Evolutionary conservation across 2,888 invertebrate species (phyloP).

Genomic region (Eucera pruinosa): DNA sequence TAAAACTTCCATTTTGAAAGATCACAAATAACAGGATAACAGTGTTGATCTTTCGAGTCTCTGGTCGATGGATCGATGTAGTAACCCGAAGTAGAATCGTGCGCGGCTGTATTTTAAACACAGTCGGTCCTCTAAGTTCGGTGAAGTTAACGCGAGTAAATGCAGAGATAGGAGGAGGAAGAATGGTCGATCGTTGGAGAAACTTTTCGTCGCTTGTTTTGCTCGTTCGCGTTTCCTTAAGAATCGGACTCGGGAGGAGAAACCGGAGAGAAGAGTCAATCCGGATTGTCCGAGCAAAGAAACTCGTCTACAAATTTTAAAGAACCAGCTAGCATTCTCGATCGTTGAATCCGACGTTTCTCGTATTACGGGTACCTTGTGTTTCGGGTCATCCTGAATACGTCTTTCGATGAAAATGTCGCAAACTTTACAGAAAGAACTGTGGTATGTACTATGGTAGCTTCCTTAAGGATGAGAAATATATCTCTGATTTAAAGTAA

Average conservation of each 20-base stretch:
- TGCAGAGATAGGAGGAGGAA: conserved; percentile 43
- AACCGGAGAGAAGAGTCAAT: conserved; percentile 26
- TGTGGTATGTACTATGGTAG: too few relatives aligned
- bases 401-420: not conserved
- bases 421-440: not conserved
- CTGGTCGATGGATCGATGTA: conserved; percentile 19
- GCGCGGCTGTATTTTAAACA: conserved; percentile 41
- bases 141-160: conserved; percentile 51
- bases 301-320: conserved; percentile 55
- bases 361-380: not conserved
- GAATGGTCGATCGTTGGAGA: conserved; percentile 48
- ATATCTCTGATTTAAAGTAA: too few relatives aligned
- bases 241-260: conserved; percentile 29
- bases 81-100: conserved; percentile 7
- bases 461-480: too few relatives aligned
- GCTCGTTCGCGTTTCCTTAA: conserved; percentile 50
- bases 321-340: conserved; percentile 24
- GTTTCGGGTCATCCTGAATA: not conserved
- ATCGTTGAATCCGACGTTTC: conserved; percentile 12
- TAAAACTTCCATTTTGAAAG: not conserved
- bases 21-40: not conserved
- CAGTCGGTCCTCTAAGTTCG: conserved; percentile 24
- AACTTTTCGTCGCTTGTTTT: conserved; percentile 57
- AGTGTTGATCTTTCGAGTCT: not conserved
- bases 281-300: conserved; percentile 29